Conservation (phyloP, 2,113 vertebrate species). For the Podilymbus podiceps region DNA sequence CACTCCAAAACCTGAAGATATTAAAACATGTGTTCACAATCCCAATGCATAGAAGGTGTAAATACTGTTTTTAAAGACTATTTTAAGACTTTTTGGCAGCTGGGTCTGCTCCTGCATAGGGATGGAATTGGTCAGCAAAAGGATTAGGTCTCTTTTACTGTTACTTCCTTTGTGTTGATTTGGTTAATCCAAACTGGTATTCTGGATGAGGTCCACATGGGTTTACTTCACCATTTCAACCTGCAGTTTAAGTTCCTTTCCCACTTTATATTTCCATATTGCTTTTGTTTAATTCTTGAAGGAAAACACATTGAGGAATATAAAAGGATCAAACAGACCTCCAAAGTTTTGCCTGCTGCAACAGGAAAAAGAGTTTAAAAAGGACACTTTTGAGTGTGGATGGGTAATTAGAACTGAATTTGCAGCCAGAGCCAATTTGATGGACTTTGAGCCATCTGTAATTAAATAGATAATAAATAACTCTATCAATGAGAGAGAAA, state of each 20-base stretch:
- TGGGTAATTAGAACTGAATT: background rate
- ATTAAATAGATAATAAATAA: background rate
- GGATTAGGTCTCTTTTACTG: background rate
- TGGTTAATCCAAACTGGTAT: background rate
- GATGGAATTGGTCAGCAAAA: background rate
- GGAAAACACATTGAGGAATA: background rate
- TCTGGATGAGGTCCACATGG: background rate
- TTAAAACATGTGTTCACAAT: background rate
- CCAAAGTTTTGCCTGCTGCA: background rate
- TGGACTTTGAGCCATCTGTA: background rate
- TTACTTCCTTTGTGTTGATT: background rate
- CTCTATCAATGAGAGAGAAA: background rate
- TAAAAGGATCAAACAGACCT: background rate
- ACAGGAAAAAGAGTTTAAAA: background rate
- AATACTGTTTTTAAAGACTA: background rate
- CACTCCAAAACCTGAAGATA: background rate
- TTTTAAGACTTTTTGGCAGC: background rate
- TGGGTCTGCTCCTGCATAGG: accelerated
- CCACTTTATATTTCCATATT: background rate
- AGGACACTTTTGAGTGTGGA: background rate
- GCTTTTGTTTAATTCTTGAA: background rate
- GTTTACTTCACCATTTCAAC: background rate
- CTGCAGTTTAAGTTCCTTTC: background rate
- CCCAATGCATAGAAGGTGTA: background rate
- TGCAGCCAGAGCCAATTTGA: background rate